Evolutionary conservation across 2,797 vertebrate species (phyloP).

Genomic region (Eidolon dupreanum): DNA sequence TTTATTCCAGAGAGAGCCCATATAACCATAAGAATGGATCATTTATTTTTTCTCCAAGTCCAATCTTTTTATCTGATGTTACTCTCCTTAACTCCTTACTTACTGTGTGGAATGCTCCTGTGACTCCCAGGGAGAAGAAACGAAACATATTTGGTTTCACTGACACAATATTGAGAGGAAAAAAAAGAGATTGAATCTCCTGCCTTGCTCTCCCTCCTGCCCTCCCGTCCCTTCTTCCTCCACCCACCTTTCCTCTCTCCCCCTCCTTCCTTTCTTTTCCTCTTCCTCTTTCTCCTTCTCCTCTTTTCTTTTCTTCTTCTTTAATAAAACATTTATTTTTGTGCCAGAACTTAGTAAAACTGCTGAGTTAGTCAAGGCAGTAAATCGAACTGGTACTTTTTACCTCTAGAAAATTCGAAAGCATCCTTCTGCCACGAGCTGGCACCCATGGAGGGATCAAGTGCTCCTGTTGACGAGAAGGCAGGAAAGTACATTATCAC

Average conservation of each 20-base stretch:
- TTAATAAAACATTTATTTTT: conserved; percentile 72
- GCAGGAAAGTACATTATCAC: conserved; percentile 81
- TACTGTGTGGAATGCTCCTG: conserved; percentile 19
- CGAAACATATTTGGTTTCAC: conserved; percentile 62
- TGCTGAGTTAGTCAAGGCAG: conserved; percentile 79
- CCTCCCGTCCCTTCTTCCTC: background rate
- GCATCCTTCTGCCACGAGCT: conserved; percentile 81
- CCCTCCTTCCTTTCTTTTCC: background rate
- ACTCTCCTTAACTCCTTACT: conserved; percentile 66
- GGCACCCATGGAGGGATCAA: conserved; percentile 81
- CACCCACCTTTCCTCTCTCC: background rate
- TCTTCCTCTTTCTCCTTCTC: background rate
- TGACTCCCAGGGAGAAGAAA: conserved; percentile 37
- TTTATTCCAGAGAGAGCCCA: background rate
- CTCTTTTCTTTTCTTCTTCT: conserved; percentile 52
- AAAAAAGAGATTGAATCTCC: background rate
- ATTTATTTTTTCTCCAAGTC: conserved; percentile 21
- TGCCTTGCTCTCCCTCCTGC: background rate
- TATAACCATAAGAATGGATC: conserved; percentile 20
- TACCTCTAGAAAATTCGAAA: conserved; percentile 82
- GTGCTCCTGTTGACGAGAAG: conserved; percentile 83
- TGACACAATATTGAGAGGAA: conserved; percentile 36
- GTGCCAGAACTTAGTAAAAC: conserved; percentile 71
- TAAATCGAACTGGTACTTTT: conserved; percentile 80
- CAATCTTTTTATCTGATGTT: background rate